phyloP scores from a whole-genome alignment of 2,113 vertebrate genomes.

The Protobothrops mucrosquamatus region DNA sequence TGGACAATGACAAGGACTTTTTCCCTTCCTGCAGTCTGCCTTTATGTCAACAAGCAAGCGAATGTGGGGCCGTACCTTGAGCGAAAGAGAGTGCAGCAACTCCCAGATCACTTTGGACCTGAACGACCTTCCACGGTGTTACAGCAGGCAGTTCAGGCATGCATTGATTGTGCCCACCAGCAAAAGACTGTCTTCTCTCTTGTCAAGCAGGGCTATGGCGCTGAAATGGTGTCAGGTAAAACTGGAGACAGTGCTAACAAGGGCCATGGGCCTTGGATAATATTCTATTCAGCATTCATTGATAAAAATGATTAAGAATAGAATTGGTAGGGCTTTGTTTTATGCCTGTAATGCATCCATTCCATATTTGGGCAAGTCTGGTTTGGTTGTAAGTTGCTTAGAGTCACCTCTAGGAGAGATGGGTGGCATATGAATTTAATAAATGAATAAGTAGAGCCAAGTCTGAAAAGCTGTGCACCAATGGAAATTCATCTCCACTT shows the following conservation, averaged over 20 bases:
- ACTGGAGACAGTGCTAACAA: neutral
- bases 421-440: neutral
- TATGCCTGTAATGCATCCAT: neutral
- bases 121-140: constrained; percentile 84
- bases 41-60: constrained; percentile 94
- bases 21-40: constrained; percentile 83
- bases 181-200: constrained; percentile 93
- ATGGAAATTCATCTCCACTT: neutral
- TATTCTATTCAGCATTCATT: neutral
- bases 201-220: constrained; percentile 91
- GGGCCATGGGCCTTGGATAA: neutral
- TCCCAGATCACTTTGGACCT: constrained; percentile 90
- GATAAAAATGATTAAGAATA: neutral
- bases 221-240: constrained; percentile 92
- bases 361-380: neutral
- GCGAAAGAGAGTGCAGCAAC: constrained; percentile 89
- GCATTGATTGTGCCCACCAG: constrained; percentile 93
- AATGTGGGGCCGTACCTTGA: constrained; percentile 90
- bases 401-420: neutral
- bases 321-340: neutral
- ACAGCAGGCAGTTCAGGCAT: constrained; percentile 93
- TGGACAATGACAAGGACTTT: neutral
- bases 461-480: neutral
- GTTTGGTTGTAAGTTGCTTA: neutral
- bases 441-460: neutral